Base-by-base conservation (phyloP, 2,113 vertebrate species). In the Alethe diademata region DNA sequence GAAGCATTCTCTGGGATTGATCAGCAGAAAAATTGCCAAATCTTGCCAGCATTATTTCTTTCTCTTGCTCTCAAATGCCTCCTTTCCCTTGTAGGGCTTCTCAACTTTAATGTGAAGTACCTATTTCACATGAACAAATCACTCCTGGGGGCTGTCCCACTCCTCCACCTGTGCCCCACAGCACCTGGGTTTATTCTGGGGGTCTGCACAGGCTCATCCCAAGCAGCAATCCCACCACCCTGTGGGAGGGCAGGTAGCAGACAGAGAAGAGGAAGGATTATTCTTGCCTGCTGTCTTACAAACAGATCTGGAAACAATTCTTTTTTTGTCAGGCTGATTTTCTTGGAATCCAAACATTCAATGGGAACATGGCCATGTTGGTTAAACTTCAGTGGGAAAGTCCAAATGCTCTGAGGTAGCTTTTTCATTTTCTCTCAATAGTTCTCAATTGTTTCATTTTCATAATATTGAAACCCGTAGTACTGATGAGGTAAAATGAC, bases 331-430 rank as follows among this genome's bases (percentile, higher is more conserved):
- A 35, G 28, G 23, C 12, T 50, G 31, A 45, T 89, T 93, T 91
- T 75, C 45, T 75, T 78, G 65, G 53, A 92, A 92, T 87, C 24
- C 73, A 84, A 95, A 69, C 14, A 69, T 82, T 75, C 20, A 54
- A 2, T 43, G 62, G 89, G 78, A 87, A 82, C 19, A 2, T 5
- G 19, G 71, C 67, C 56, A 42, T 47, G 35, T 18, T 76, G 54
- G 47, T 90, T 87, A 90, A 90, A 69, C 6, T 89, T 91, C 20
- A 76, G 61, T 91, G 82, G 71, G 71, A 88, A 91, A 91, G 40
- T 45, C 57, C 67, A 48, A 69, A 54, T 45, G 45, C 50, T 91
- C 62, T 53, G 40, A 75, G 80, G 29, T 69, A 66, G 88, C 16
- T 73, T 73, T 90, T 50, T 90, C 9, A 26, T 31, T 73, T 13